Evolutionary conservation across 2,888 invertebrate species (phyloP).

Genomic region (Polietes domitor): DNA sequence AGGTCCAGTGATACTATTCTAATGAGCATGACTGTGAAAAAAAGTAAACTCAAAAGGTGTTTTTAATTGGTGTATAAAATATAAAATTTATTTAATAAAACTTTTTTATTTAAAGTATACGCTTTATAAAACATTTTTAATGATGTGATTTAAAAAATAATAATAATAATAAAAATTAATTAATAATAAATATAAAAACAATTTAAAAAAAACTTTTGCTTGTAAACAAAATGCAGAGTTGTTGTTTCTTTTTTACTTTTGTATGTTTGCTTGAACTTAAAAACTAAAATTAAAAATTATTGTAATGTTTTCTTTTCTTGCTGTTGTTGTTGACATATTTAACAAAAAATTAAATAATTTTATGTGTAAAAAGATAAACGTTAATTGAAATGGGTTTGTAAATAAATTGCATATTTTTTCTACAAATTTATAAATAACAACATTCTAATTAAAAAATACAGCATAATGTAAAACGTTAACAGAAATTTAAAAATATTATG

Average conservation of each 20-base stretch:
- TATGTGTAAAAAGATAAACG: neutral
- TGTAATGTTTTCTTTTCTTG: conserved; percentile 43
- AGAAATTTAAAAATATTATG: conserved; percentile 7
- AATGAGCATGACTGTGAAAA: no score
- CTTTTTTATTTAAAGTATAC: conserved; percentile 53
- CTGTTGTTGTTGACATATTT: neutral
- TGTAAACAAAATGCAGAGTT: conserved; percentile 60
- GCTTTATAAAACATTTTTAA: conserved; percentile 53
- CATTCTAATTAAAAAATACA: neutral
- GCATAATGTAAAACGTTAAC: conserved; percentile 8
- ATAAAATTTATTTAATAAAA: conserved; percentile 65
- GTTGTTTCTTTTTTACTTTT: neutral
- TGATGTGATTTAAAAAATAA: conserved; percentile 40
- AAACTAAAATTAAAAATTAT: conserved; percentile 52
- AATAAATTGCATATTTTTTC: neutral
- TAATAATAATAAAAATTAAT: conserved; percentile 14
- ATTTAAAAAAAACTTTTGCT: neutral
- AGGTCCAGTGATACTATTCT: no score
- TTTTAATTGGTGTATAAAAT: conserved; percentile 58
- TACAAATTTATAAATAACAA: conserved; percentile 8
- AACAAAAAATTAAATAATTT: neutral
- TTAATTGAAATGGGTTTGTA: neutral
- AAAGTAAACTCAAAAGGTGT: neutral
- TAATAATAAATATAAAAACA: conserved; percentile 45
- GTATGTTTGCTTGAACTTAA: conserved; percentile 48